Evolutionary conservation across 2,888 invertebrate species (phyloP), one percentile per base, ranked within the genome.

Genomic region (Clitarchus hookeri): DNA sequence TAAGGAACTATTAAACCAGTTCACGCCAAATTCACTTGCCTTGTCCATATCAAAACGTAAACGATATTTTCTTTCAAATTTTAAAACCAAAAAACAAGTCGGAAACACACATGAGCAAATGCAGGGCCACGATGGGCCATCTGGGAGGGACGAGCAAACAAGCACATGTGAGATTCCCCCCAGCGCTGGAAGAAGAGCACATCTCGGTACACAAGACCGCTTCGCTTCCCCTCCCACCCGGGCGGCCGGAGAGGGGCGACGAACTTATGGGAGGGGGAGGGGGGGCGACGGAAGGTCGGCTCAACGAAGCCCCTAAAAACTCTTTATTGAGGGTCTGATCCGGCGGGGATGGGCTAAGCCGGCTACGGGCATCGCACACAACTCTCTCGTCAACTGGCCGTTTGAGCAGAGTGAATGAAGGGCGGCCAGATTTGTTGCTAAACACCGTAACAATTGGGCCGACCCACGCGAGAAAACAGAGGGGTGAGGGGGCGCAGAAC

Each of bases 351-450:
- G n/a, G 65, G 65, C 19, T 65, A 65, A 65, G 65, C 65, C 65
- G 19, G 65, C 65, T 65, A 65, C 65, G 65, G 65, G 65, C 65
- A 65, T n/a, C 19, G 65, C 65, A n/a, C 65, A 65, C 65, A 65
- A 65, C 65, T 65, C 65, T 48, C 65, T 65, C 65, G 65, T 65
- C 65, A 19, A n/a, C 65, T n/a, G 65, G 65, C 65, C 65, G 65
- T 65, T 65, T 65, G 65, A 65, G 65, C 65, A 65, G 65, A 8
- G n/a, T n/a, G 65, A 65, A 65, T n/a, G 65, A n/a, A 65, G 65
- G 65, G 65, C 65, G 65, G 65, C 65, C 65, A 65, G 65, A 65
- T 65, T 65, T 65, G 65, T 65, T 65, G 65, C 65, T 65, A 65
- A 65, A 65, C 65, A 65, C 65, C 65, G 65, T 23, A 65, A 65